These are phyloP conservation scores for Polypedilum pembai DNA, from an alignment of 1,140 invertebrate genomes.

Conservation along the genomic window DNA sequence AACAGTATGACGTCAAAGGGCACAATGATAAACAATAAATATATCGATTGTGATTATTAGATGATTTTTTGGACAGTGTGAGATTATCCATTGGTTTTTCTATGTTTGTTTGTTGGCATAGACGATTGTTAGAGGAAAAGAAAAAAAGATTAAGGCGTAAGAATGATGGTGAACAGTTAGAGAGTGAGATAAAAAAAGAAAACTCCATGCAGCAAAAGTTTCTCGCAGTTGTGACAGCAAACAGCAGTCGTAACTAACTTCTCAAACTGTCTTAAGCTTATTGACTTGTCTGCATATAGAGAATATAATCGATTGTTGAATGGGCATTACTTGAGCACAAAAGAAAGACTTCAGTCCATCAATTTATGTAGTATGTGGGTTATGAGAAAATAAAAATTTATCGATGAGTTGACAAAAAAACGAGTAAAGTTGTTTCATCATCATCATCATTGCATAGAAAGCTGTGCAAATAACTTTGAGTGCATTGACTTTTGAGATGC, in stretches of 20 bases:
- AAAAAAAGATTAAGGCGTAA: neutral
- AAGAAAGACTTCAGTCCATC: neutral
- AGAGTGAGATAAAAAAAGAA: neutral
- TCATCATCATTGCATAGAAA: too few species aligned
- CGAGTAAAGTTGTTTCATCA: too few species aligned
- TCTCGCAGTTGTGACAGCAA: too few species aligned
- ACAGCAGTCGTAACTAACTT: too few species aligned
- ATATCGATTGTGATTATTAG: conserved; percentile 5
- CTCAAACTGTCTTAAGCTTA: too few species aligned
- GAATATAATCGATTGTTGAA: neutral
- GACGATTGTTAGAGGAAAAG: neutral
- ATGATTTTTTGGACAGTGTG: neutral
- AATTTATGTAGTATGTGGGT: neutral
- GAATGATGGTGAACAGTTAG: conserved; percentile 9
- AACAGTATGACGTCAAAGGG: neutral
- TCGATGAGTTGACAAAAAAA: neutral
- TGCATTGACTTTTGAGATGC: too few species aligned
- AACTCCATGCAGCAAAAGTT: too few species aligned
- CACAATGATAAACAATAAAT: neutral
- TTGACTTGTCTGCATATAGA: too few species aligned
- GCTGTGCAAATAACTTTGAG: too few species aligned
- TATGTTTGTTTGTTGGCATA: too few species aligned
- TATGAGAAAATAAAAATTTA: neutral
- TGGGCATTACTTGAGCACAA: neutral
- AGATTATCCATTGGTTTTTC: too few species aligned